Evolutionary conservation across 2,797 vertebrate species (phyloP).

Genomic region (Falco peregrinus): DNA sequence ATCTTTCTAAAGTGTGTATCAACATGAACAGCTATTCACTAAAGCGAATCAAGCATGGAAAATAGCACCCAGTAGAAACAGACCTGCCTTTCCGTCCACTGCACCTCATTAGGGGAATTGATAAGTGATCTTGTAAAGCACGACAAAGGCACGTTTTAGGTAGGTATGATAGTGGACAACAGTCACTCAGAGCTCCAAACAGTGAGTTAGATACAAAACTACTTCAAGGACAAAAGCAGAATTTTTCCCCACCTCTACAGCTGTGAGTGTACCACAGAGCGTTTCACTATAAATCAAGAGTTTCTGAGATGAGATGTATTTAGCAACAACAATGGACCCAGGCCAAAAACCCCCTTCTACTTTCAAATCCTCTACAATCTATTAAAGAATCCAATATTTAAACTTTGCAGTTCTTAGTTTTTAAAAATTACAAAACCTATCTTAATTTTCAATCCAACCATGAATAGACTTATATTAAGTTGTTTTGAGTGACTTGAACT

Average conservation of each 20-base stretch:
- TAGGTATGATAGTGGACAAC: neutral
- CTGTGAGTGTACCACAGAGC: neutral
- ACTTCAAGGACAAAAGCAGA: neutral
- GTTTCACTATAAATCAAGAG: neutral
- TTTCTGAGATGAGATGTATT: neutral
- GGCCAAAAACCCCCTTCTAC: neutral
- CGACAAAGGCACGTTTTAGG: neutral
- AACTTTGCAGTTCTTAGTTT: neutral
- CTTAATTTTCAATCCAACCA: neutral
- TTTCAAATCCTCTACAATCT: neutral
- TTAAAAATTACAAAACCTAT: neutral
- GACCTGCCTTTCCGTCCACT: neutral
- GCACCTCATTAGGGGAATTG: neutral
- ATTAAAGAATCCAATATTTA: neutral
- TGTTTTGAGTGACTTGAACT: slow-evolving; percentile 8
- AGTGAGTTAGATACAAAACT: neutral
- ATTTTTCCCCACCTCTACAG: rapidly evolving
- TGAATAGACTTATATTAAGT: neutral
- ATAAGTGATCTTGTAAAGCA: neutral
- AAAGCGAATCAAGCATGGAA: neutral
- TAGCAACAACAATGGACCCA: neutral
- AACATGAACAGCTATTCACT: neutral
- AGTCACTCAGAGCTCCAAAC: neutral
- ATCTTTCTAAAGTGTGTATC: neutral
- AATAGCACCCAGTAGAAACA: neutral